phyloP scores from a whole-genome alignment of 2,797 vertebrate species.

The Girardinus metallicus region DNA sequence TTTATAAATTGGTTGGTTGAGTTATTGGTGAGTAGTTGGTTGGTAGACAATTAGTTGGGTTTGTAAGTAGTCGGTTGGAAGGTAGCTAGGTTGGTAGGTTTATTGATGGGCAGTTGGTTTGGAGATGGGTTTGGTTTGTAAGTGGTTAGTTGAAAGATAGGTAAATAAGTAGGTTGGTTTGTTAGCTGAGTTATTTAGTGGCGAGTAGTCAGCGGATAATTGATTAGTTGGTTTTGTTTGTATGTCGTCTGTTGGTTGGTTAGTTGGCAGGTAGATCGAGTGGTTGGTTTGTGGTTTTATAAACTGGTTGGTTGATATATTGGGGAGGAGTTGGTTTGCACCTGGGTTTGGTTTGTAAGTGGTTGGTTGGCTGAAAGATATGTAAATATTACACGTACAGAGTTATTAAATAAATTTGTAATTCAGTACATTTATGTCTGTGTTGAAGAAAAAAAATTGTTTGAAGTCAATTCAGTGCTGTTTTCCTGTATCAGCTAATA shows the following conservation, averaged over 20 bases:
- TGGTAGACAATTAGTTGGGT: too few relatives aligned
- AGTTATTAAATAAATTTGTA: too few relatives aligned
- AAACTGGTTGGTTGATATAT: neutral
- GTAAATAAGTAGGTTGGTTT: neutral
- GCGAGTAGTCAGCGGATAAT: too few relatives aligned
- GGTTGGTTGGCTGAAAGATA: neutral
- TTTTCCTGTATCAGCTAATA: too few relatives aligned
- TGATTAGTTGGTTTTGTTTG: too few relatives aligned
- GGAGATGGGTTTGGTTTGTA: neutral
- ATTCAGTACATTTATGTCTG: too few relatives aligned
- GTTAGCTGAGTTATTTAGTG: neutral
- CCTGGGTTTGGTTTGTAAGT: neutral
- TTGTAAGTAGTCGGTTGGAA: too few relatives aligned
- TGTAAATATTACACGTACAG: neutral
- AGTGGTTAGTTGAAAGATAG: neutral
- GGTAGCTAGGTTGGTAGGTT: too few relatives aligned
- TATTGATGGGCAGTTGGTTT: neutral
- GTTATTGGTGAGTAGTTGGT: too few relatives aligned
- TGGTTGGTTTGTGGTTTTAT: neutral
- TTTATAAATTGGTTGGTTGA: neutral
- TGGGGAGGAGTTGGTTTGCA: neutral
- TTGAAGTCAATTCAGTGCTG: too few relatives aligned
- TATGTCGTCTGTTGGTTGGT: neutral
- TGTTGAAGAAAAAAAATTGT: too few relatives aligned
- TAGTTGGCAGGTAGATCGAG: neutral